Evolutionary conservation across 2,888 invertebrate genomes (phyloP), one percentile per base, ranked within the genome.

Genomic region (Agrochola lota): DNA sequence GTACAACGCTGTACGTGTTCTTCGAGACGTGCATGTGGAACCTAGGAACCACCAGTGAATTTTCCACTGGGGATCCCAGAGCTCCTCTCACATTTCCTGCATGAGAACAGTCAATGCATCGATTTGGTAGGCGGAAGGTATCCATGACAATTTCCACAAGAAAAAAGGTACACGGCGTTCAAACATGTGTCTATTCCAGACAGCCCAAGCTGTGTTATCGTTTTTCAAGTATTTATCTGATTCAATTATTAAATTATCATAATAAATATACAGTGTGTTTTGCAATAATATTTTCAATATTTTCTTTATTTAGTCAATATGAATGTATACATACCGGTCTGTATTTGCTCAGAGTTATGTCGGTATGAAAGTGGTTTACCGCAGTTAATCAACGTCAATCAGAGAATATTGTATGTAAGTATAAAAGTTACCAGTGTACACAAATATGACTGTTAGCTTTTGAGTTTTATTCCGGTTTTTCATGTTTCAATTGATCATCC

Each of bases 321-420:
- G 30, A 30, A 30, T 71, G 40, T 20, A 17, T 67, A 71, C 17
- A 26, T 57, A 68, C 20, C n/a, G 17, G 35, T 71, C 52, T 52
- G 49, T 81, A 63, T 84, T 67, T 63, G n/a, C 40, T 69, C 23
- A 55, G 30, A 68, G 15, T 17, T 15, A 59, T 68, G 67, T 70
- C 15, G 43, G 55, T 55, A 77, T 74, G 67, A 76, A 74, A 76
- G 67, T 68, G 71, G 85, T 73, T 80, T 30, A 80, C 76, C 70
- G 23, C 59, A 59, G 71, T 70, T 71, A 64, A 81, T 83, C 67
- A 71, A 80, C 52, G 63, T 71, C 49, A 40, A 57, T 71, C 71
- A 52, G 17, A 73, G 9, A 59, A 55, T 69, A 62, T 71, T 74
- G 40, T 64, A 71, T 62, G 46, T 70, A 15, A 59, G 46, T 71